Evolutionary conservation across 2,797 vertebrate species (phyloP), one percentile per base, ranked within the genome.

Genomic region (Geotria australis): DNA sequence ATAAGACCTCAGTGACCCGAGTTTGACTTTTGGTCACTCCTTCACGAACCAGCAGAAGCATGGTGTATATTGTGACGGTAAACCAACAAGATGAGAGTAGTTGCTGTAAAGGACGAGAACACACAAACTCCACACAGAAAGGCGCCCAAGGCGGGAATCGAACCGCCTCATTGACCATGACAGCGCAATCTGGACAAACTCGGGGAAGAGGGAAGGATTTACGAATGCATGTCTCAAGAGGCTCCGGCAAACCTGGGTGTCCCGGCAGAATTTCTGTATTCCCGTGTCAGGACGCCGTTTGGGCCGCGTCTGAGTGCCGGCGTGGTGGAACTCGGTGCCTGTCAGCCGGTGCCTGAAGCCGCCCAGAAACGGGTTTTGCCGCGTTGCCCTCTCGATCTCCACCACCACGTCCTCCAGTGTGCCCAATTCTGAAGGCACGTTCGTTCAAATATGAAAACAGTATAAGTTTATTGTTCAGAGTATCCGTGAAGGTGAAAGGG

Each of bases 271-370:
- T 47, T 66, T 56, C 3, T 63, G 57, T 63, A 73, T 66, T 3
- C 58, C 65, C 65, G 65, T 75, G 59, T 70, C 67, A 2, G 66
- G 63, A 62, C 61, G 68, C 62, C 65, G 79, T 68, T 67, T 79
- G 48, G 73, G 70, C 57, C 67, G 47, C 0, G 85, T 91, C 72
- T 94, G 89, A 56, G 77, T 73, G 47, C 75, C 73, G 46, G 81
- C 81, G 57, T 95, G 76, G 64, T 93, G 81, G 66, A 74, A 86
- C 69, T 83, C 76, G 3, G 48, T 57, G 59, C 78, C 77, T 4
- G 80, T 83, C 64, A 71, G 10, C 24, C 61, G 67, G 64, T 85
- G 76, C 59, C 72, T 77, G 76, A 77, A 94, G 63, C 89, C 86
- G 45, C 86, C 88, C 63, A 91, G 69, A 69, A 83, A 89, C 7